These are phyloP conservation scores for Embidobia sp. DNA, from an alignment of 2,888 invertebrate genomes.

Conservation along the genomic window DNA sequence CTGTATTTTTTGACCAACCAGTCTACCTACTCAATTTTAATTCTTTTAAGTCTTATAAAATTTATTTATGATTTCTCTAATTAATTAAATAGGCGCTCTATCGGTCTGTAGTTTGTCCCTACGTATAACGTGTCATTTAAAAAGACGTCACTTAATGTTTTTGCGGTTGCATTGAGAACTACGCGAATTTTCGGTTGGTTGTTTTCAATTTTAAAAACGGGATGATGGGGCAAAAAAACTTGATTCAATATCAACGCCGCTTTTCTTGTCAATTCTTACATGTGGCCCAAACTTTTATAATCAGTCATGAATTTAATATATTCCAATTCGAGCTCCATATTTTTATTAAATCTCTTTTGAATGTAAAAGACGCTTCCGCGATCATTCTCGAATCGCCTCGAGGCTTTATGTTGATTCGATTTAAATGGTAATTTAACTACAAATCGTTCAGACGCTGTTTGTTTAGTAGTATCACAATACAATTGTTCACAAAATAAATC, in stretches of 20 bases:
- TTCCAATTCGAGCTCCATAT: background rate
- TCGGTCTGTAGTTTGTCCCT: constrained; percentile 23
- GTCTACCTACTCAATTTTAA: too few relatives aligned
- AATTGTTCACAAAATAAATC: constrained; percentile 17
- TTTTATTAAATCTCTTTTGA: background rate
- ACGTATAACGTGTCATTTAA: constrained; percentile 6
- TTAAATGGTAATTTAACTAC: constrained; percentile 15
- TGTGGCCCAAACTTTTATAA: constrained; percentile 12
- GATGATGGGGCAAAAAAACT: constrained; percentile 32
- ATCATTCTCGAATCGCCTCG: background rate
- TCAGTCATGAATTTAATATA: constrained; percentile 1
- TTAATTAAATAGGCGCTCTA: too few relatives aligned
- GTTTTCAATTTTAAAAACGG: constrained; percentile 4
- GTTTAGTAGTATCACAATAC: constrained; percentile 6
- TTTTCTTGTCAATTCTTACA: background rate
- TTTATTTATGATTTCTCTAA: too few relatives aligned
- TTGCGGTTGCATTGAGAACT: constrained; percentile 22
- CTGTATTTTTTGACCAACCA: too few relatives aligned
- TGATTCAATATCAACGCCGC: background rate
- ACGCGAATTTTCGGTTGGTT: constrained; percentile 13
- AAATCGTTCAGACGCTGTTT: background rate
- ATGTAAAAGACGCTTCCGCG: constrained; percentile 7
- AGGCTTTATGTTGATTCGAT: background rate
- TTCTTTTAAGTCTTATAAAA: too few relatives aligned
- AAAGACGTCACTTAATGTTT: constrained; percentile 4